Conservation (phyloP, 2,888 invertebrate species). For the Chymomyza amoena region DNA sequence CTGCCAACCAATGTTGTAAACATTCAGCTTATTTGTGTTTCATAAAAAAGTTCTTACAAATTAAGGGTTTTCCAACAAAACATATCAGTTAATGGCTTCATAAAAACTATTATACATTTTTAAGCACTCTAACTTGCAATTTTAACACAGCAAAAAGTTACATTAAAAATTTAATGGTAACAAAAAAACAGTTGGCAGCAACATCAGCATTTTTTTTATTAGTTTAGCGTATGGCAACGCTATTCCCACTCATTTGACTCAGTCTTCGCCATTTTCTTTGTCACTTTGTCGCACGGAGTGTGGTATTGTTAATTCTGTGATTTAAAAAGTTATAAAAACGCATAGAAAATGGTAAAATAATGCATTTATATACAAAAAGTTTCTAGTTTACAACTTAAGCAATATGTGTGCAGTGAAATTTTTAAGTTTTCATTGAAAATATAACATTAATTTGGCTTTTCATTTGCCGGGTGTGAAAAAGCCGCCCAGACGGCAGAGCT, state of each 20-base stretch:
- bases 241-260: conserved; percentile 3
- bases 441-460: conserved; percentile 41
- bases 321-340: conserved; percentile 49
- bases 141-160: too few species aligned
- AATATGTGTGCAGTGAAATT: conserved; percentile 20
- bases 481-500: conserved; percentile 24
- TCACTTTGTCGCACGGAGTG: conserved; percentile 59
- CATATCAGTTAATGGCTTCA: too few species aligned
- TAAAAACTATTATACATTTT: too few species aligned
- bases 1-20: not conserved
- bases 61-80: not conserved
- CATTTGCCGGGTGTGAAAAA: conserved; percentile 56
- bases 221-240: not conserved
- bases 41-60: not conserved
- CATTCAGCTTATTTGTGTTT: not conserved
- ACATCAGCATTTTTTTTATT: too few species aligned
- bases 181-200: not conserved
- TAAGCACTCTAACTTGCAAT: too few species aligned
- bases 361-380: conserved; percentile 12
- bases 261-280: conserved; percentile 59
- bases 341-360: conserved; percentile 59
- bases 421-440: conserved; percentile 54
- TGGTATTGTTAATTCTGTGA: conserved; percentile 60
- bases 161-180: too few species aligned
- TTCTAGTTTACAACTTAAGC: conserved; percentile 36